A percentile compares a stretch with the other conserved stretches of the same genome.
Evolutionary conservation across 1,140 invertebrate species (phyloP).

Genomic region (Neodiprion pinetum): DNA sequence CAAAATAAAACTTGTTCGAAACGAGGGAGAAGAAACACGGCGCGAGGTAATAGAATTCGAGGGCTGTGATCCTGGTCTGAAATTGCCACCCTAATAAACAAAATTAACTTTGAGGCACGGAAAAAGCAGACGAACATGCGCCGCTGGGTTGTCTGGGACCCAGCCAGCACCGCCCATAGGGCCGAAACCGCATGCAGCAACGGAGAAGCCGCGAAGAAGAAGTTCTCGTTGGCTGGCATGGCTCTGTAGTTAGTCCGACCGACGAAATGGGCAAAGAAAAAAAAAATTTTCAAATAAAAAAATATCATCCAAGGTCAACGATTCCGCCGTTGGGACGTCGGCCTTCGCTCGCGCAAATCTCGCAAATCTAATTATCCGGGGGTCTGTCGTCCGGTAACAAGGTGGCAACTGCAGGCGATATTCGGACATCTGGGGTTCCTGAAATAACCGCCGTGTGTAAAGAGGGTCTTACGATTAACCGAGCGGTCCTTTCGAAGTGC

Average conservation of each 20-base stretch:
- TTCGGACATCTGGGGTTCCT: too few relatives aligned
- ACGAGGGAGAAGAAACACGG: constrained; percentile 12
- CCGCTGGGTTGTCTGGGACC: background rate
- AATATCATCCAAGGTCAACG: background rate
- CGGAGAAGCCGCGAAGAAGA: background rate
- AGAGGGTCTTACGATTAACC: background rate
- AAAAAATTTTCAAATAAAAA: too few relatives aligned
- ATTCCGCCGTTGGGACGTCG: too few relatives aligned
- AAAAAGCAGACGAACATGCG: constrained; percentile 40
- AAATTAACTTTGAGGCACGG: constrained; percentile 40
- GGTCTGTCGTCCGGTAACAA: too few relatives aligned
- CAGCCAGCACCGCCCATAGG: background rate
- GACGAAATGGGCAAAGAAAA: background rate
- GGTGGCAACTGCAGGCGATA: too few relatives aligned
- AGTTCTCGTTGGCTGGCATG: background rate
- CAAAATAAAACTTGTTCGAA: constrained; percentile 37
- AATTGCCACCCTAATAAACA: constrained; percentile 33
- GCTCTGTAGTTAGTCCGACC: background rate
- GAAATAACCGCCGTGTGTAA: background rate
- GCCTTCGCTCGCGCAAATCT: too few relatives aligned
- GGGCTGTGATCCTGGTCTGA: constrained; percentile 16
- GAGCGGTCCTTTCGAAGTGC: background rate
- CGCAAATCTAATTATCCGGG: too few relatives aligned
- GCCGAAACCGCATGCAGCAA: background rate
- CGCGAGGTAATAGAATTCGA: constrained; percentile 31